A percentile compares a stretch with the other conserved stretches of the same genome.
Conservation (phyloP, 1,140 invertebrate species). For the Plutomurus gul region DNA sequence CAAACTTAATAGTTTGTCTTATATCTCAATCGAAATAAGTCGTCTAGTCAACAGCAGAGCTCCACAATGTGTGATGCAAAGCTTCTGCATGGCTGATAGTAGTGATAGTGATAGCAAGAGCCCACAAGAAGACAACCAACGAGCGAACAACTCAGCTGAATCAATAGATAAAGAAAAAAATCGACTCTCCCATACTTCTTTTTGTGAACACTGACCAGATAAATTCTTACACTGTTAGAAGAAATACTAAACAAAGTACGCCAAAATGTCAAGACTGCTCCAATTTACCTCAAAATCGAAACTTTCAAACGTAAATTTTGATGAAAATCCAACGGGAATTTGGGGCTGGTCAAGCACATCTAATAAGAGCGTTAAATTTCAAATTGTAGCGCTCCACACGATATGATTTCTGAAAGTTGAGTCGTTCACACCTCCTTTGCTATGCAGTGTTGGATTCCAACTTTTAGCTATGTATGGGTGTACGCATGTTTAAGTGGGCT, state of each 20-base stretch:
- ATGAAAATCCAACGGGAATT: not conserved
- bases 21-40: not conserved
- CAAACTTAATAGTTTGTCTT: not conserved
- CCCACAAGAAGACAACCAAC: not conserved
- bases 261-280: not conserved
- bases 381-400: not conserved
- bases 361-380: constrained; percentile 2
- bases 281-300: not conserved
- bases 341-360: constrained; percentile 9
- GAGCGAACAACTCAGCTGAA: not conserved
- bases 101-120: not conserved
- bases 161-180: constrained; percentile 10
- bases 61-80: not conserved
- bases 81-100: not conserved
- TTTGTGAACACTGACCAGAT: not conserved
- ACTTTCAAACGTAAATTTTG: not conserved
- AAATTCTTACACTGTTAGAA: not conserved
- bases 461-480: too few species aligned
- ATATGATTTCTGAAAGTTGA: not conserved
- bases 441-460: too few species aligned
- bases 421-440: not conserved
- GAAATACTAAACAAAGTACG: not conserved
- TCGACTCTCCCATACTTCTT: not conserved
- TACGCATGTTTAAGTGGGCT: too few species aligned
- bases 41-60: not conserved